Base-by-base conservation (phyloP, 1,140 invertebrate species). In the Brachystomella parvula region DNA sequence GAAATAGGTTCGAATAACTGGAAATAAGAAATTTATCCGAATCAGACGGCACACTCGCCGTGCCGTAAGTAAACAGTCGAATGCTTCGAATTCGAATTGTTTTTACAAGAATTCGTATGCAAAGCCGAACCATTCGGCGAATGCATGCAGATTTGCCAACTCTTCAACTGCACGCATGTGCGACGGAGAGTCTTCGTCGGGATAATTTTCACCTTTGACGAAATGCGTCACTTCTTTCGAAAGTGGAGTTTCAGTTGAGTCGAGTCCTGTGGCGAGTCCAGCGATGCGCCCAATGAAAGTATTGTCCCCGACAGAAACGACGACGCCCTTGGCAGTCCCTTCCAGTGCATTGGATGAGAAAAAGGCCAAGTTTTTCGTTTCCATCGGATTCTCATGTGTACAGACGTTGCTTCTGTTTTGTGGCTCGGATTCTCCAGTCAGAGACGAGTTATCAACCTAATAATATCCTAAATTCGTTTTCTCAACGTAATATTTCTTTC, bases 271-370 rank as follows among this genome's bases (percentile, higher is more conserved):
- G 0, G 89, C 87, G 62, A 93, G 77, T 67, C 88, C 88, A 61
- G 90, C 90, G 73, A 93, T 87, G 73, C 89, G 83, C 28, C 90
- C 90, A 75, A 92, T 90, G 73, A 92, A 87, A n/a, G 90, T 92
- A 47, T 82, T 78, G 76, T 92, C 89, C 28, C 90, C 91, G 19
- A 86, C 89, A 3, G 84, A 84, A 33, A 94, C 84, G 0, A 93
- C 90, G 47, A 93, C 79, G 19, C 88, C 90, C 68, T 75, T 82
- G 3, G 83, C 85, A 17, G 83, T 82, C n/a, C 89, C 89, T 75
- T 81, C 80, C 12, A 81, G 76, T 53, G 79, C 79, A 68, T 80
- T 77, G 1, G 80, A 81, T 24, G 79, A 81, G 72, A 81, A 81
- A 73, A 81, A 80, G n/a, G 78, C 79, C 31, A 80, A 47, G 67